phyloP scores from a whole-genome alignment of 2,113 vertebrate species.

The Cricetomys ansorgei region DNA sequence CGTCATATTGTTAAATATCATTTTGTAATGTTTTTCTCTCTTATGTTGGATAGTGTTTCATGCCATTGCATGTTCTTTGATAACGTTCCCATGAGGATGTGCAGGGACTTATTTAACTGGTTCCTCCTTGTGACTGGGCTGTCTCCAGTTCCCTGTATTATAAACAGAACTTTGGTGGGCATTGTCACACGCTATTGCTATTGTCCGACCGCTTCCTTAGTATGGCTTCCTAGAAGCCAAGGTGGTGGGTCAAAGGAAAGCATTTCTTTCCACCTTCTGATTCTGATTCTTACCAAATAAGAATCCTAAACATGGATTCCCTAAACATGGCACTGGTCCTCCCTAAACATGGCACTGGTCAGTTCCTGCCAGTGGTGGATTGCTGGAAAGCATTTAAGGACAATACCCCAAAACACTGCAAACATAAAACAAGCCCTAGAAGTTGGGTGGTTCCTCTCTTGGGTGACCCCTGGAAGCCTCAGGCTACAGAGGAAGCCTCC shows the following conservation, averaged over 20 bases:
- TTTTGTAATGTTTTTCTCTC: background rate
- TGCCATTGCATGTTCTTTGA: background rate
- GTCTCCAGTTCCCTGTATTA: background rate
- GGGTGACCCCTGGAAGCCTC: background rate
- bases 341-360: conserved; percentile 15
- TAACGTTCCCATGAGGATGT: background rate
- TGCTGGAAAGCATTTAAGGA: background rate
- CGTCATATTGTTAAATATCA: background rate
- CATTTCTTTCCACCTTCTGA: conserved; percentile 2
- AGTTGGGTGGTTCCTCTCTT: background rate
- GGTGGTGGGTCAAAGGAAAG: background rate
- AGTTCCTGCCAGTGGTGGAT: background rate
- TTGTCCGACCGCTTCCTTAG: conserved; percentile 24
- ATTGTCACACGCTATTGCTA: background rate
- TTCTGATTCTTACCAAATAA: conserved; percentile 17
- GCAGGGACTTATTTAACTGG: background rate
- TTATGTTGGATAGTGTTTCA: background rate
- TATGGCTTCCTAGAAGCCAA: background rate
- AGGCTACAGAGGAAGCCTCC: background rate
- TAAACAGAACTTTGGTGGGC: background rate
- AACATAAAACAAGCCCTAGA: background rate
- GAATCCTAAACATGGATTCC: no score
- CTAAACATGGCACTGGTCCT: conserved; percentile 25
- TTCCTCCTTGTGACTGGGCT: background rate
- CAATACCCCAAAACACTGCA: background rate